Base-by-base conservation (phyloP, 2,888 invertebrate genomes). In the Mechanitis messenoides region DNA sequence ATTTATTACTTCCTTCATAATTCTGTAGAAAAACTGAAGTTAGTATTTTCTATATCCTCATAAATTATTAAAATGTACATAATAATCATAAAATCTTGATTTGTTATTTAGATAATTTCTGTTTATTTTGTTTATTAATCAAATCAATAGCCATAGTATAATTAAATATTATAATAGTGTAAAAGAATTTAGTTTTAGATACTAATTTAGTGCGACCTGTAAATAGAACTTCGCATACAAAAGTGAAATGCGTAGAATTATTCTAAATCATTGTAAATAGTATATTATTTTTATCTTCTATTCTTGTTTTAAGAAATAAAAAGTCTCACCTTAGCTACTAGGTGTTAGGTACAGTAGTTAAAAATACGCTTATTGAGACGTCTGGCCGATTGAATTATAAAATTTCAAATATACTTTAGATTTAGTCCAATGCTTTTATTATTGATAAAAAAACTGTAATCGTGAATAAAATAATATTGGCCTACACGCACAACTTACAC, bases 181-280 rank as follows among this genome's bases (percentile, higher is more conserved):
- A 31, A 31, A 50, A 50, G 31, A 31, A 9, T 42, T 42, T 42
- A 50, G 45, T 42, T 35, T 45, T 60, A 58, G 20, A 3, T 28
- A 46, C 33, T 58, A 56, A 42, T 35, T n/a, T 20, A 60, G 50
- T 61, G 68, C 60, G 62, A 63, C 33, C n/a, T 63, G 61, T 65
- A 60, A 42, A 62, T 66, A 62, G 57, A 61, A 47, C 53, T 58
- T 62, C 69, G 65, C 60, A 56, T 63, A 61, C 55, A 59, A 55
- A 47, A 65, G 74, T 75, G 74, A 73, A 79, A 80, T 81, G 87
- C 88, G 89, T 89, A 88, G 85, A 78, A 84, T 85, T 80, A 88
- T 87, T 88, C 88, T 87, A 87, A 89, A 85, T 75, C 69, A 74
- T 77, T 86, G 87, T 89, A 88, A 85, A 87, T 71, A 87, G 87